These are phyloP conservation scores for Crotophaga sulcirostris DNA, from an alignment of 2,113 vertebrate genomes.

Conservation along the genomic window DNA sequence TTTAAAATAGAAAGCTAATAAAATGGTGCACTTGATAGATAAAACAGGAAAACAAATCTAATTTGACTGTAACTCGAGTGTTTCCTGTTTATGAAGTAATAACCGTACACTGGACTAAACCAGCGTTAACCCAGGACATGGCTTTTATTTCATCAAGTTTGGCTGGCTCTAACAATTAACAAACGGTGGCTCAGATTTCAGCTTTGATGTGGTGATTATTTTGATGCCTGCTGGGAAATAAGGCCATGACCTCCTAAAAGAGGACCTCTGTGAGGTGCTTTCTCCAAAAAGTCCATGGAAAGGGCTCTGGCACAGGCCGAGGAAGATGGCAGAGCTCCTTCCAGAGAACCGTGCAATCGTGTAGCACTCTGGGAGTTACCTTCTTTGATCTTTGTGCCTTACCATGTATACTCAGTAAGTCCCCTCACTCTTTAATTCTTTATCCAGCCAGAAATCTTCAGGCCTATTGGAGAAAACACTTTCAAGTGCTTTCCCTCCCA, in stretches of 20 bases:
- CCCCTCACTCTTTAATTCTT: neutral
- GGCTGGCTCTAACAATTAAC: constrained; percentile 35
- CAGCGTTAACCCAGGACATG: neutral
- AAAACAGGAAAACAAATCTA: constrained; percentile 44
- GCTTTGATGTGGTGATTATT: constrained; percentile 25
- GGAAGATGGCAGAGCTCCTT: neutral
- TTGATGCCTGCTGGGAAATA: constrained; percentile 28
- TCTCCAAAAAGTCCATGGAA: neutral
- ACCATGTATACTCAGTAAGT: neutral
- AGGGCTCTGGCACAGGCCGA: neutral
- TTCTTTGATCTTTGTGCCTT: neutral
- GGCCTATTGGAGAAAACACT: neutral
- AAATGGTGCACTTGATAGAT: constrained; percentile 23
- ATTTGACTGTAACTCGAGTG: constrained; percentile 48
- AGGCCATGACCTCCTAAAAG: neutral
- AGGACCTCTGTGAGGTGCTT: neutral
- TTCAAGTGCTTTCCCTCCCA: neutral
- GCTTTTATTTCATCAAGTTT: constrained; percentile 45
- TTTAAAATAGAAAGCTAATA: constrained; percentile 34
- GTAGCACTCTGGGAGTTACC: neutral
- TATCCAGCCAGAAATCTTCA: neutral
- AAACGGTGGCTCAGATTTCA: constrained; percentile 34
- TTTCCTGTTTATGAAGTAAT: constrained; percentile 51
- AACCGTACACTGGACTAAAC: neutral
- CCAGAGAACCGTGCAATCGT: neutral